Evolutionary conservation across 2,888 invertebrate species (phyloP).

Genomic region (Apoda limacodes): DNA sequence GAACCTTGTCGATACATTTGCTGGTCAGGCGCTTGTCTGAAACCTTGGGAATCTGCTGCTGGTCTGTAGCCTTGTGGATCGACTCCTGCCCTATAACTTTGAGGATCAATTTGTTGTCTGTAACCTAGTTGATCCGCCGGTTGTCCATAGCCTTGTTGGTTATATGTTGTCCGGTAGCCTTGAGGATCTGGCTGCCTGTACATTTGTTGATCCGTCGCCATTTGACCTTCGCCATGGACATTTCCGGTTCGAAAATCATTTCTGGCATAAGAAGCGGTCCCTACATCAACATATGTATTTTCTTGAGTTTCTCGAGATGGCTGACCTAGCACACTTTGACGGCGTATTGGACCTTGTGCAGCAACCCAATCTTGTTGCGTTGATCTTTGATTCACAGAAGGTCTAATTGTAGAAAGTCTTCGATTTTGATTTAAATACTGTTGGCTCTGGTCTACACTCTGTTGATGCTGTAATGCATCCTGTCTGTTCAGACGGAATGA

Average conservation of each 20-base stretch:
- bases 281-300: conserved; percentile 36
- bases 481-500: conserved; percentile 39
- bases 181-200: conserved; percentile 38
- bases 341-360: conserved; percentile 35
- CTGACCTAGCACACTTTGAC: conserved; percentile 53
- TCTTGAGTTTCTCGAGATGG: conserved; percentile 42
- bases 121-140: conserved; percentile 59
- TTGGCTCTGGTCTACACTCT: conserved; percentile 44
- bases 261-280: conserved; percentile 35
- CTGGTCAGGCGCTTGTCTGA: conserved; percentile 34
- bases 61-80: conserved; percentile 43
- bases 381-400: conserved; percentile 39
- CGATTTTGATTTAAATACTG: conserved; percentile 46
- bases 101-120: conserved; percentile 33
- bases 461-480: conserved; percentile 40
- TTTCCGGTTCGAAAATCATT: conserved; percentile 50
- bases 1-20: conserved; percentile 33
- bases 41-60: conserved; percentile 30
- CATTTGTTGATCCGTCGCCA: conserved; percentile 24
- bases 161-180: conserved; percentile 34
- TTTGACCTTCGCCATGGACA: conserved; percentile 47
- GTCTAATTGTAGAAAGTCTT: conserved; percentile 40
- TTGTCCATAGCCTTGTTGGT: conserved; percentile 42
- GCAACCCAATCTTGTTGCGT: conserved; percentile 46
- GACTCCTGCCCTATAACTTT: conserved; percentile 53